Evolutionary conservation across 30 jellyfish, hydroid and myxozoan species (phyloP).

Genomic region (Nemopilema nomurai): DNA sequence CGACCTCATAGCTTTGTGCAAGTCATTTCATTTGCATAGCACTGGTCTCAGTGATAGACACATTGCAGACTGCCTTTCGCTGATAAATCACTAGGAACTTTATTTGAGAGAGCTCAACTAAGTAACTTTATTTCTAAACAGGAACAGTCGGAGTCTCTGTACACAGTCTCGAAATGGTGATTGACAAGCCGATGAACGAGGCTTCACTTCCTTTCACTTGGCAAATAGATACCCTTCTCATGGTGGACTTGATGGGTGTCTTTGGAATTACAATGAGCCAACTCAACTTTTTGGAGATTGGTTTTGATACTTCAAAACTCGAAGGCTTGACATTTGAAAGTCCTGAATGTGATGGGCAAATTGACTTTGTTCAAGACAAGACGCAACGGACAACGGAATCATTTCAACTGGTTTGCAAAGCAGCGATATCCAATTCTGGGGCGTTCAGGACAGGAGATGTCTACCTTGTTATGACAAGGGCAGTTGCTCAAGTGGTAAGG

Average conservation of each 20-base stretch:
- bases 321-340: conserved; percentile 9
- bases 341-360: conserved; percentile 13
- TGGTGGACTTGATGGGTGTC: conserved; percentile 41
- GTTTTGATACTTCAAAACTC: conserved; percentile 4
- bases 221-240: conserved; percentile 14
- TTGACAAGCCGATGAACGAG: conserved; percentile 16
- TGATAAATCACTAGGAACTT: too few species aligned
- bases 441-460: conserved; percentile 26
- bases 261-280: conserved; percentile 25
- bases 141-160: conserved; percentile 29
- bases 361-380: not conserved
- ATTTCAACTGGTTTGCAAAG: conserved; percentile 39
- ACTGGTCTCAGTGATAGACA: too few species aligned
- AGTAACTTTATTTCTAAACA: not conserved
- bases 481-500: conserved; percentile 9
- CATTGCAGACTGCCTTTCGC: too few species aligned
- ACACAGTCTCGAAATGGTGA: conserved; percentile 10
- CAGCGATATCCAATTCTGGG: conserved; percentile 13
- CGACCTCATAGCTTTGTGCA: too few species aligned
- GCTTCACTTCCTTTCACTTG: conserved; percentile 15
- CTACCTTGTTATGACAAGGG: conserved; percentile 20
- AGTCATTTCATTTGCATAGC: too few species aligned
- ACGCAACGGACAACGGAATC: not conserved
- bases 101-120: too few species aligned
- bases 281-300: conserved; percentile 17